Evolutionary conservation across 2,888 invertebrate genomes (phyloP), one percentile per base, ranked within the genome.

Genomic region (Pilophorus perplexus): DNA sequence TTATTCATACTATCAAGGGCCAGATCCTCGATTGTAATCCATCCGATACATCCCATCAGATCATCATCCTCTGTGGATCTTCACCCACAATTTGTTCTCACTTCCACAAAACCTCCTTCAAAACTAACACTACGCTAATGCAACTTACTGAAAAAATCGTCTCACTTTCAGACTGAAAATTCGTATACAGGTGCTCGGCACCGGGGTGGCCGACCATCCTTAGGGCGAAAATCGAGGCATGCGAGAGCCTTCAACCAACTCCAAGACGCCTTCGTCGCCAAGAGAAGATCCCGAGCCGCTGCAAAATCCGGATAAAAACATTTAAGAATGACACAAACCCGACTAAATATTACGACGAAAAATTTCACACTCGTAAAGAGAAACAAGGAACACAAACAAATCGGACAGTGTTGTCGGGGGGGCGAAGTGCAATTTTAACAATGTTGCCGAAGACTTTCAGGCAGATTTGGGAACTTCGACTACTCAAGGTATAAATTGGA

Each of bases 171-270:
- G 82, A 80, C 72, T 82, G 77, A 73, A 82, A 80, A 77, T 80
- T 79, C 74, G 79, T 76, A 73, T 81, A 80, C 77, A 83, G 79
- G 75, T 83, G 83, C 72, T 80, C 80, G 76, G 80, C 80, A 75
- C 80, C 81, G 75, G 82, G 79, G 75, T 83, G 77, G 73, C 82
- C 83, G 74, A 83, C 83, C 83, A 84, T 84, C 74, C 69, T 68
- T 67, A 65, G 28, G 65, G 60, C 44, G 42, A 38, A 6, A n/a
- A 18, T 16, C 16, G 14, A 14, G 22, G 27, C 46, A 48, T 20
- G n/a, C n/a, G 28, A 16, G 28, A 16, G 18, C 10, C 22, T 38
- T 42, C 42, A 1, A 16, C 6, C 48, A 4, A 10, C 48, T 8
- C n/a, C 4, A 14, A 22, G 48, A 48, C 8, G 6, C 5, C n/a